Evolutionary conservation across 2,888 invertebrate species (phyloP), one percentile per base, ranked within the genome.

Genomic region (Aphidius colemani): DNA sequence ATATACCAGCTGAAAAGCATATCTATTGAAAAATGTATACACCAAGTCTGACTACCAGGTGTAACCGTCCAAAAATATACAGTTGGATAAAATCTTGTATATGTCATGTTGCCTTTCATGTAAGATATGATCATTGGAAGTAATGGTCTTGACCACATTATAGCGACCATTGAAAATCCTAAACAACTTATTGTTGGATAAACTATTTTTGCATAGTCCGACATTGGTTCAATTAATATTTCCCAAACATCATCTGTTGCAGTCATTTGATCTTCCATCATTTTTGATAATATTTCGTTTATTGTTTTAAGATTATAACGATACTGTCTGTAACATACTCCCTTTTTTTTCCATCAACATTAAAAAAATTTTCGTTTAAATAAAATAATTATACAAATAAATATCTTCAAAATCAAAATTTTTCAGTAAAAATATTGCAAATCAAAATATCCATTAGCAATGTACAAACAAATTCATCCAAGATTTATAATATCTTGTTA

Each of bases 51-150:
- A 44, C 63, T 58, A 7, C 66, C 66, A 3, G 67, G 67, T 10
- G 66, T 53, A 6, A 68, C 11, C 1, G 40, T 30, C 70, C 73
- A 75, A 0, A 72, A 74, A 53, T 71, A 73, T 13, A 63, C 64
- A 3, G 53, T 61, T 3, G 70, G 70, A 10, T 67, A 59, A 4
- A 68, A 67, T 5, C 70, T 49, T 1, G 58, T 45, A 51, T 70
- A 71, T 51, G 65, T 64, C 5, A 63, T 60, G 0, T 53, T 48
- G 5, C 67, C 59, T 40, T 59, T 64, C 6, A 46, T 44, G 4
- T 43, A 30, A 40, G 67, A 64, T 8, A 66, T 58, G 7, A 62
- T 62, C 8, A 68, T 64, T 8, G 44, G 40, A 44, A 70, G 64
- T 45, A 69, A 49, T 5, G 69, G 69, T 7, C 40, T 61, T 6